These are phyloP conservation scores for Coranthus polyacanthus DNA, from an alignment of 2,797 vertebrate species.

Conservation along the genomic window DNA sequence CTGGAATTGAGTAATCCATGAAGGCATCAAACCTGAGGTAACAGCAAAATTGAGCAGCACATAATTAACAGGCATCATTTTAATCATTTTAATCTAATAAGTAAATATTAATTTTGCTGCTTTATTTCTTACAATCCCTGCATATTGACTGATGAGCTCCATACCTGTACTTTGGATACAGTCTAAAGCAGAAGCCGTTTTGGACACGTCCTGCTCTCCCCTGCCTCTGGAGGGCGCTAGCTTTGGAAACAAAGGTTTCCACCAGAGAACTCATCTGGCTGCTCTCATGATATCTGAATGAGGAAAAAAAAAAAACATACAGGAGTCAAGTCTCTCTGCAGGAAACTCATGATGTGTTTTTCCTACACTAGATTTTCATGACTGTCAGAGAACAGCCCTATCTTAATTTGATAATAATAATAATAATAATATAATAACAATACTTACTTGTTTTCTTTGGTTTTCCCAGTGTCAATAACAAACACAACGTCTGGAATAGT, in stretches of 20 bases:
- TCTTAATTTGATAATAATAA: not conserved
- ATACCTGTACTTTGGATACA: conserved; percentile 94
- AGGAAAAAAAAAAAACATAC: not conserved
- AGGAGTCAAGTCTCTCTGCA: not conserved
- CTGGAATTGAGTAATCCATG: conserved; percentile 95
- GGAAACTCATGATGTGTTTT: not conserved
- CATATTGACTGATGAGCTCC: not conserved
- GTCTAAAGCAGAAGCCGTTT: conserved; percentile 94
- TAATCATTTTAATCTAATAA: not conserved
- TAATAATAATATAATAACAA: not conserved
- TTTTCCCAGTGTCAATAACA: conserved; percentile 95
- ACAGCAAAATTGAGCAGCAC: not conserved
- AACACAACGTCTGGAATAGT: conserved; percentile 99
- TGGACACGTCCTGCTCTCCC: conserved; percentile 94
- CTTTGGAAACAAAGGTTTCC: conserved; percentile 97
- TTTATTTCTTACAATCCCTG: not conserved
- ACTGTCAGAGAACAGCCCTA: not conserved
- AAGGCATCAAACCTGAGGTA: conserved; percentile 90
- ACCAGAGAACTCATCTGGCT: conserved; percentile 99
- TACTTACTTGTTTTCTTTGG: conserved; percentile 96
- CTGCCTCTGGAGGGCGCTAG: conserved; percentile 96
- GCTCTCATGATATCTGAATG: conserved; percentile 93
- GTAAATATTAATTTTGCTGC: not conserved
- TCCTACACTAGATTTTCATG: too few relatives aligned
- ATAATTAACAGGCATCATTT: not conserved